phyloP scores from a whole-genome alignment of 2,797 vertebrate genomes.

The Phrynocephalus vlangalii region DNA sequence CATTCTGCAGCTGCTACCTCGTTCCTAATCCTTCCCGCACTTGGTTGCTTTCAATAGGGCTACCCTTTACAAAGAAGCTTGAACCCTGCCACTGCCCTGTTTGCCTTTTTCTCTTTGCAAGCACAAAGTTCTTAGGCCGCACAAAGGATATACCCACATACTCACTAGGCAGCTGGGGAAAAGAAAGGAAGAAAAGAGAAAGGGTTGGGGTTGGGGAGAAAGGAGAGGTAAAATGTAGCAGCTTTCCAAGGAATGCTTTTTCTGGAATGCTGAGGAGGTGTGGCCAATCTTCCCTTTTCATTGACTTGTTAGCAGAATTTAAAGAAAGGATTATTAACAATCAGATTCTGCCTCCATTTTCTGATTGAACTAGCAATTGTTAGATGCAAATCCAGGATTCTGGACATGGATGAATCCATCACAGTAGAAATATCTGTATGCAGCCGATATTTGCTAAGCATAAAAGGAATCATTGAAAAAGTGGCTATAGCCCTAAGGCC shows the following conservation, averaged over 20 bases:
- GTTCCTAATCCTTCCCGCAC: slow-evolving; percentile 53
- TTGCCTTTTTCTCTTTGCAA: slow-evolving; percentile 22
- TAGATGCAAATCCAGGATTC: background rate
- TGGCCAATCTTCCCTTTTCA: background rate
- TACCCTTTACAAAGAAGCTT: slow-evolving; percentile 50
- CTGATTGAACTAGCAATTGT: background rate
- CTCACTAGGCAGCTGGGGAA: background rate
- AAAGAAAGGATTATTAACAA: slow-evolving; percentile 21
- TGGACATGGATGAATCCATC: background rate
- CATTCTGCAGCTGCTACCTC: slow-evolving; percentile 57
- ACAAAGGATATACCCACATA: slow-evolving; percentile 56
- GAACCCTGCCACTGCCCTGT: slow-evolving; percentile 8
- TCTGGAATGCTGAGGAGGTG: slow-evolving; percentile 22
- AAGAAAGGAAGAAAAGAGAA: background rate
- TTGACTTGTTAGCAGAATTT: background rate
- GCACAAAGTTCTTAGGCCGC: background rate
- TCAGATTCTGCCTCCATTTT: background rate
- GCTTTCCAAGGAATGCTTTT: background rate
- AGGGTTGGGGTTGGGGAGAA: no score
- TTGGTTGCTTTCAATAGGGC: slow-evolving; percentile 50
- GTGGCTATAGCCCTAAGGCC: background rate
- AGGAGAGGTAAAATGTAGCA: background rate
- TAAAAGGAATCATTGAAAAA: background rate
- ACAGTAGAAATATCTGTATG: background rate
- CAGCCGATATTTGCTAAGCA: background rate